A percentile compares a stretch with the other conserved stretches of the same genome.
These are phyloP conservation scores for Leucosticte australis DNA, from an alignment of 2,113 vertebrate genomes.

Conservation along the genomic window DNA sequence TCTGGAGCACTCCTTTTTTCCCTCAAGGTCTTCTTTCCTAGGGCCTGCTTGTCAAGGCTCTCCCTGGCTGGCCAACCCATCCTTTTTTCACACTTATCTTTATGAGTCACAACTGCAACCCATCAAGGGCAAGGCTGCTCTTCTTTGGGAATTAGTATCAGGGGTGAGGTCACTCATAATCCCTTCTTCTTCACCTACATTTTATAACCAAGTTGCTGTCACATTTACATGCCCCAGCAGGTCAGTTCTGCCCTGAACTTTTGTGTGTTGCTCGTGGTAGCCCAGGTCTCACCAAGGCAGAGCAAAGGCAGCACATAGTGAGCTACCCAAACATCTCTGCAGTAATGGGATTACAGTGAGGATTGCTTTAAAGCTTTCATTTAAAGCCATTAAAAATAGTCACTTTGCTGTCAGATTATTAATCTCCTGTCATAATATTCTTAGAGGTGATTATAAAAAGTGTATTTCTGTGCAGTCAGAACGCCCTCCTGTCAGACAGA, in stretches of 20 bases:
- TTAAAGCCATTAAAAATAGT: conserved; percentile 54
- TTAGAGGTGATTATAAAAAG: conserved; percentile 38
- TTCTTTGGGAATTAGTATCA: not conserved
- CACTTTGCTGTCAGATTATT: conserved; percentile 51
- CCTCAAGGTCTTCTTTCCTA: no score
- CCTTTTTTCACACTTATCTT: not conserved
- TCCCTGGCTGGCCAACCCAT: not conserved
- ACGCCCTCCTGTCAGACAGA: conserved; percentile 27
- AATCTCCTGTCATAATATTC: conserved; percentile 39
- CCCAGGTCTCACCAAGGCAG: not conserved
- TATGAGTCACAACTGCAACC: not conserved
- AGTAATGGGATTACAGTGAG: not conserved
- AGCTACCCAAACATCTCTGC: not conserved
- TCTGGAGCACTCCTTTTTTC: not conserved
- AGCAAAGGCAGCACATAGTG: fast-evolving
- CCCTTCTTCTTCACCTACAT: not conserved
- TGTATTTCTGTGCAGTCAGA: conserved; percentile 23
- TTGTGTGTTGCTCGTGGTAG: not conserved
- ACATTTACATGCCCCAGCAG: not conserved
- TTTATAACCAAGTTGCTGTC: not conserved
- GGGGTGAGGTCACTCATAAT: not conserved
- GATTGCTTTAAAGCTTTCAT: not conserved
- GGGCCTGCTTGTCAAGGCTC: not conserved
- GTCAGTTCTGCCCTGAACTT: not conserved
- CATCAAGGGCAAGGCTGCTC: not conserved